Conservation (phyloP, 1,140 invertebrate species). For the Capitella teleta region DNA sequence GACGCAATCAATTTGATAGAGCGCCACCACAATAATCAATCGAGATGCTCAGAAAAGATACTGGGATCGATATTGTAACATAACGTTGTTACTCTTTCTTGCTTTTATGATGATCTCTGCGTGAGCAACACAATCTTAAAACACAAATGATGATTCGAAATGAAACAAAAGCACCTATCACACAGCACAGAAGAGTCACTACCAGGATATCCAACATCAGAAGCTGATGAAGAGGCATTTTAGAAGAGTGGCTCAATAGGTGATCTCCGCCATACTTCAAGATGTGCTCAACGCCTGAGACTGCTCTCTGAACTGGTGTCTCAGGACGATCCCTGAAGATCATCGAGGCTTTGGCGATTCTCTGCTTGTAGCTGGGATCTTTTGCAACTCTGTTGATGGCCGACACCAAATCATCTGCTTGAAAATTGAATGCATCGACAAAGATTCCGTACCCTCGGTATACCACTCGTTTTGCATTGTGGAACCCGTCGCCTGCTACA, state of each 20-base stretch:
- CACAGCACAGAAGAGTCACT: no score
- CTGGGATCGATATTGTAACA: no score
- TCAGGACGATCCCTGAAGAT: conserved; percentile 1
- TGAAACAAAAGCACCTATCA: no score
- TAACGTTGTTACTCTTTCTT: no score
- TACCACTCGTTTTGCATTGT: conserved; percentile 7
- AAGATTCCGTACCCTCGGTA: not conserved
- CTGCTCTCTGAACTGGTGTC: conserved; percentile 1
- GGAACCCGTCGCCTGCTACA: conserved; percentile 4
- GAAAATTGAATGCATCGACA: not conserved
- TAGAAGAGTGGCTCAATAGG: conserved; percentile 12
- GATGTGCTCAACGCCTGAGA: conserved; percentile 10
- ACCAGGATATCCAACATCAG: conserved; percentile 19
- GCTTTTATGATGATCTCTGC: no score
- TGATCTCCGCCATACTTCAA: conserved; percentile 13
- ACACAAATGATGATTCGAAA: conserved; percentile 2
- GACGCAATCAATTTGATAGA: no score
- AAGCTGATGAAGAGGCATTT: conserved; percentile 21
- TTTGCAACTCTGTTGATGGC: conserved; percentile 3
- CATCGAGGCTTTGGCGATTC: not conserved
- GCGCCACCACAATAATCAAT: no score
- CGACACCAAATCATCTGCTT: conserved; percentile 3
- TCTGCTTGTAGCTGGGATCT: not conserved
- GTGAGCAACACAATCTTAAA: not conserved
- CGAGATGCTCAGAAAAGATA: no score